phyloP scores from a whole-genome alignment of 2,888 invertebrate genomes.

The Polylopha cassiicola region DNA sequence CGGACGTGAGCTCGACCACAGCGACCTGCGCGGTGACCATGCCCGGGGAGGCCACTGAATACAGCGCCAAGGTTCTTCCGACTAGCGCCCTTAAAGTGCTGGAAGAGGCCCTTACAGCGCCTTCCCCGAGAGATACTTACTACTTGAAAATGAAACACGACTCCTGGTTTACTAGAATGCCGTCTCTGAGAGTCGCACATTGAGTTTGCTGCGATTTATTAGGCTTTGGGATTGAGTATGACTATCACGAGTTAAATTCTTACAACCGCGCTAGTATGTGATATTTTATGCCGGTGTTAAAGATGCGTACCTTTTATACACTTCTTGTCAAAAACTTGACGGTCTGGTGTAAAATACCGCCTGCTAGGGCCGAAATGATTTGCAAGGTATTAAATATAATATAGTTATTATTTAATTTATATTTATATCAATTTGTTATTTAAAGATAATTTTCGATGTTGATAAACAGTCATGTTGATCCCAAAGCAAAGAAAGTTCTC shows the following conservation, averaged over 20 bases:
- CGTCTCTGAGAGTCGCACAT: constrained; percentile 62
- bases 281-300: no score
- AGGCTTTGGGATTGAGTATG: constrained; percentile 6
- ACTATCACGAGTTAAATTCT: no score
- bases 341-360: no score
- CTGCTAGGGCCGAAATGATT: no score
- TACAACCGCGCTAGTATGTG: no score
- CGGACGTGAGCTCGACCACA: constrained; percentile 58
- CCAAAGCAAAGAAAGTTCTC: background rate
- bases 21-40: constrained; percentile 69
- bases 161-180: constrained; percentile 73
- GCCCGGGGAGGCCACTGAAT: constrained; percentile 79
- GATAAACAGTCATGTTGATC: no score
- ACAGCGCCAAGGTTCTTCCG: constrained; percentile 80
- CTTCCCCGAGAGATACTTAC: constrained; percentile 74
- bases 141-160: constrained; percentile 71
- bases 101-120: constrained; percentile 79
- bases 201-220: constrained; percentile 27
- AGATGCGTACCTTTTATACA: no score
- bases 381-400: no score
- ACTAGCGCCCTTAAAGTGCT: constrained; percentile 78
- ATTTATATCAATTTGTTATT: no score
- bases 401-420: no score
- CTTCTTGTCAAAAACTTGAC: no score
- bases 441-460: no score